These are phyloP conservation scores for Eilema caniola DNA, from an alignment of 2,888 invertebrate species.

Conservation along the genomic window DNA sequence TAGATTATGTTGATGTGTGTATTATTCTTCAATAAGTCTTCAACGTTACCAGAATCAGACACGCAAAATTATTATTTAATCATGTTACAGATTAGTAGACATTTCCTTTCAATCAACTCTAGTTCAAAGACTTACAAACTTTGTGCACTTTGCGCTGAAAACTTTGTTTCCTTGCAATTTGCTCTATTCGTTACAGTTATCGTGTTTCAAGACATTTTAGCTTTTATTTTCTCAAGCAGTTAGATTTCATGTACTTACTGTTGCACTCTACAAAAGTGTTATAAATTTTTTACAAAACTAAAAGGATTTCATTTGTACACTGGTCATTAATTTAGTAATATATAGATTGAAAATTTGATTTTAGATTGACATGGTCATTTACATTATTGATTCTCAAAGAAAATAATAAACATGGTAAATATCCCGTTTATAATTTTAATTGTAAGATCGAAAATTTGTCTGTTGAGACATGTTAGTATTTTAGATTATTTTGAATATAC, in stretches of 20 bases:
- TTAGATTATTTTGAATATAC: neutral
- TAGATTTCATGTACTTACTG: constrained; percentile 46
- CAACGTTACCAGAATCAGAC: neutral
- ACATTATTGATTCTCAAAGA: no score
- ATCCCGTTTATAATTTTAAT: no score
- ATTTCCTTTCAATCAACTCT: neutral
- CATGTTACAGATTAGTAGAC: neutral
- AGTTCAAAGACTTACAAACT: constrained; percentile 30
- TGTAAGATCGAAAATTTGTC: no score
- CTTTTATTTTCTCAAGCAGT: constrained; percentile 53
- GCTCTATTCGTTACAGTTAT: constrained; percentile 53
- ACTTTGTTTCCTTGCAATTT: constrained; percentile 50
- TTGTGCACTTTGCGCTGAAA: constrained; percentile 35
- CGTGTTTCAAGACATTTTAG: constrained; percentile 49
- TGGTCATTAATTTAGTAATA: constrained; percentile 18
- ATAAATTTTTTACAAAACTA: constrained; percentile 41
- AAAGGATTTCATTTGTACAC: constrained; percentile 32
- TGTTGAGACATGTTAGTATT: neutral
- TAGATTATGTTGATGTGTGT: no score
- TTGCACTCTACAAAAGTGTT: constrained; percentile 39
- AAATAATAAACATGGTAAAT: no score
- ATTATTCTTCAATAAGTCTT: no score
- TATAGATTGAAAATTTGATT: no score
- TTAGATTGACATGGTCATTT: no score
- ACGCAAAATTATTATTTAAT: neutral